A percentile compares a stretch with the other conserved stretches of the same genome.
These are phyloP conservation scores for Cephonodes hylas DNA, from an alignment of 2,888 invertebrate genomes.

Conservation along the genomic window DNA sequence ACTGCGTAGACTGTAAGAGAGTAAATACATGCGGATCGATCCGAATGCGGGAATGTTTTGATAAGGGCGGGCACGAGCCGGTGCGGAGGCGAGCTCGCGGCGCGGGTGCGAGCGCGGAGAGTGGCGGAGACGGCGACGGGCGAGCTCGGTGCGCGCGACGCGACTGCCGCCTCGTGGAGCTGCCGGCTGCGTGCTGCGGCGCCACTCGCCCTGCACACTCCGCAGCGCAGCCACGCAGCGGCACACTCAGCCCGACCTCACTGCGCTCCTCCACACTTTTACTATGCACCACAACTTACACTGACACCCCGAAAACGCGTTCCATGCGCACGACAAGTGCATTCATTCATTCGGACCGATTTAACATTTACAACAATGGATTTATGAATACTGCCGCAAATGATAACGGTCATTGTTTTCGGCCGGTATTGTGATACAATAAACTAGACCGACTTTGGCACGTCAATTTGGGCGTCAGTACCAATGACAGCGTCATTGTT, in stretches of 20 bases:
- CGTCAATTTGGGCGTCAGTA: constrained; percentile 7
- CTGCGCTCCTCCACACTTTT: not conserved
- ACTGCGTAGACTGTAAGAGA: constrained; percentile 38
- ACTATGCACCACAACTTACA: constrained; percentile 40
- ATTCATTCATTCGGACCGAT: constrained; percentile 58
- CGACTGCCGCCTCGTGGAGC: constrained; percentile 47
- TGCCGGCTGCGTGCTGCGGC: constrained; percentile 18
- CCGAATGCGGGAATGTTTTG: constrained; percentile 65
- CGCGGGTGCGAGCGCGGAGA: constrained; percentile 20
- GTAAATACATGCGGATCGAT: constrained; percentile 72
- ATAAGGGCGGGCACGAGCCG: constrained; percentile 51
- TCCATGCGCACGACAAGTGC: constrained; percentile 55
- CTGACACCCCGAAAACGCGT: constrained; percentile 30
- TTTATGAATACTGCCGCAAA: constrained; percentile 33
- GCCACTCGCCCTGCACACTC: not conserved
- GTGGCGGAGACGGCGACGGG: constrained; percentile 44
- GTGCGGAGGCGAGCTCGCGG: constrained; percentile 20
- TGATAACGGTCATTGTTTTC: constrained; percentile 37
- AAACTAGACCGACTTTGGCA: constrained; percentile 19
- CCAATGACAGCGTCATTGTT: constrained; percentile 15
- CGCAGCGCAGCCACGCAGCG: not conserved
- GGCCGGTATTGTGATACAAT: constrained; percentile 24
- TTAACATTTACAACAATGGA: constrained; percentile 40
- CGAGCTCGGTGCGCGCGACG: constrained; percentile 63
- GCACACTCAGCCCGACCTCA: not conserved